These are phyloP conservation scores for Lasius fuliginosus DNA, from an alignment of 2,888 invertebrate species.

Conservation along the genomic window DNA sequence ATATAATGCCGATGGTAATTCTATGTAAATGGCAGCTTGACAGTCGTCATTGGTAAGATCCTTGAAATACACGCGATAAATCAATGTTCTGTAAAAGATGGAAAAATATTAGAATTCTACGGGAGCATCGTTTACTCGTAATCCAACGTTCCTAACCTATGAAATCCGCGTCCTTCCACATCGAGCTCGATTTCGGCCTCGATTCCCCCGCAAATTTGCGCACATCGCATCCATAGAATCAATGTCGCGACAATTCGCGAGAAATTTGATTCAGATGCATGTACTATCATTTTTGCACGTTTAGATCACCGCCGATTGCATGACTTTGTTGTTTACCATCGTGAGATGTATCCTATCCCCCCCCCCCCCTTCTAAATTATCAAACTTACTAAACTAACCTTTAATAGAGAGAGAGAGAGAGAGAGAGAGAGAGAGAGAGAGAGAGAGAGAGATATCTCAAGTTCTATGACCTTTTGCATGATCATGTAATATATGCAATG, in stretches of 20 bases:
- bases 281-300: not conserved
- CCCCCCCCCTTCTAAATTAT: too few relatives aligned
- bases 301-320: not conserved
- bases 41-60: conserved; percentile 70
- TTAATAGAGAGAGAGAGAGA: too few relatives aligned
- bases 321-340: not conserved
- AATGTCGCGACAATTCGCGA: conserved; percentile 1
- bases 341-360: too few relatives aligned
- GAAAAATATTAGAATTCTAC: not conserved
- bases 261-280: not conserved
- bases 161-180: conserved; percentile 82
- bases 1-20: conserved; percentile 81
- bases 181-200: conserved; percentile 72
- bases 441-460: too few relatives aligned
- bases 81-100: conserved; percentile 74
- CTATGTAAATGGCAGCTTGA: conserved; percentile 76
- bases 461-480: too few relatives aligned
- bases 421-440: too few relatives aligned
- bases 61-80: conserved; percentile 74
- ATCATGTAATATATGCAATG: too few relatives aligned
- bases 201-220: conserved; percentile 55
- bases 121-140: not conserved
- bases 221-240: conserved; percentile 2
- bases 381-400: too few relatives aligned
- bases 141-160: conserved; percentile 78